Evolutionary conservation across 2,113 vertebrate species (phyloP).

Genomic region (Ceyx margarethae): DNA sequence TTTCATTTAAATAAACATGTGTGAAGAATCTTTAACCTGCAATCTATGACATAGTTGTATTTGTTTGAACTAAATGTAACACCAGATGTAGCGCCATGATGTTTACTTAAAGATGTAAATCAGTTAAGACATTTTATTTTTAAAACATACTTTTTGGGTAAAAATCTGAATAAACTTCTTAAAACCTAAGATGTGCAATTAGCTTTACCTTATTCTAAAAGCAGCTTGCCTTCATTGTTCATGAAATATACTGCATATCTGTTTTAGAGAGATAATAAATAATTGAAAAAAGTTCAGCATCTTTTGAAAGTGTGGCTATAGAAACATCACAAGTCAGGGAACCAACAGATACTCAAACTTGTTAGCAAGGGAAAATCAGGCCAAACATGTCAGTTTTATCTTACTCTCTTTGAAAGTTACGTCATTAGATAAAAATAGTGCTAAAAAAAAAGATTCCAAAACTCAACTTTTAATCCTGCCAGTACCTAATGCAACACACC

Average conservation of each 20-base stretch:
- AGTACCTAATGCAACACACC: accelerated
- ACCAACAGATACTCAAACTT: background rate
- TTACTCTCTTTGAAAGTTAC: background rate
- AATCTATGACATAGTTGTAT: background rate
- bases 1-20: background rate
- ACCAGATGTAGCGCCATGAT: background rate
- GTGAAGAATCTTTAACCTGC: background rate
- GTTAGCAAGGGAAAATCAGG: background rate
- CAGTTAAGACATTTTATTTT: background rate
- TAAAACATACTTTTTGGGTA: background rate
- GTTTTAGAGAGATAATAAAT: background rate
- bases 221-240: background rate
- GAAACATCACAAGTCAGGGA: background rate
- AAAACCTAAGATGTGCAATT: background rate
- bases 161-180: background rate
- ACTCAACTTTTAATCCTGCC: background rate
- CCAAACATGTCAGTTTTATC: accelerated
- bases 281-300: background rate
- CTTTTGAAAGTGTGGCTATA: background rate
- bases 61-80: background rate
- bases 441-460: background rate
- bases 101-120: background rate
- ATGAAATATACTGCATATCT: background rate
- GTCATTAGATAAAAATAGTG: background rate
- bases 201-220: background rate